Conservation (phyloP, 2,113 vertebrate genomes). For the Collichthys lucidus region DNA sequence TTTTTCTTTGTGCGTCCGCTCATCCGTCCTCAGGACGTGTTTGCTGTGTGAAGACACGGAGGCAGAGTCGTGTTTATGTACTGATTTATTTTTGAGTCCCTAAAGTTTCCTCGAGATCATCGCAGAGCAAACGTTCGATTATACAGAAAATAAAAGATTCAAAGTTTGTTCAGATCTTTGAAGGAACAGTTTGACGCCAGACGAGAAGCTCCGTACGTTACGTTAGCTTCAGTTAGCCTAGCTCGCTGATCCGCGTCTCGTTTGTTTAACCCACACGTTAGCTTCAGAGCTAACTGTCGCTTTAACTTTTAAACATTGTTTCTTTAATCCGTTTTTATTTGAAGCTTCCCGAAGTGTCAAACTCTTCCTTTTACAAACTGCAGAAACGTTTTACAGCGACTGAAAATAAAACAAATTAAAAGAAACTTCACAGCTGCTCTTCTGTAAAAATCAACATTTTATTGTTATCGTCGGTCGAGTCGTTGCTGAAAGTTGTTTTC, state of each 20-base stretch:
- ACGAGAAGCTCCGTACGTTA: no score
- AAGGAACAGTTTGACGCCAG: constrained; percentile 16
- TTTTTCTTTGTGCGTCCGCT: background rate
- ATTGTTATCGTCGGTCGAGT: no score
- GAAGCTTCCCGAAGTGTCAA: background rate
- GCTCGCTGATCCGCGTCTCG: background rate
- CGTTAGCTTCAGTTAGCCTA: background rate
- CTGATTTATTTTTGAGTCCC: constrained; percentile 69
- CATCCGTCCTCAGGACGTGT: background rate
- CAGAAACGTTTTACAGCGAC: constrained; percentile 11
- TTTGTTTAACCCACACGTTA: background rate
- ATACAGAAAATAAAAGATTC: constrained; percentile 43
- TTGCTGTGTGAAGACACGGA: constrained; percentile 12
- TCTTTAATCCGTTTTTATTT: background rate
- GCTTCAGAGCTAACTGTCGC: background rate
- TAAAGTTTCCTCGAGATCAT: constrained; percentile 50
- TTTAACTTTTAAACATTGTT: background rate
- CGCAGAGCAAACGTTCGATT: constrained; percentile 39
- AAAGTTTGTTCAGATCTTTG: background rate
- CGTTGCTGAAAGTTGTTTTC: constrained; percentile 85
- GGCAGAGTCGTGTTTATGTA: constrained; percentile 32
- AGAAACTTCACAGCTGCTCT: constrained; percentile 1
- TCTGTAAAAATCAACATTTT: constrained; percentile 68
- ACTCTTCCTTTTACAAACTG: constrained; percentile 11
- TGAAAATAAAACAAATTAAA: constrained; percentile 3